Evolutionary conservation across 2,888 invertebrate species (phyloP).

Genomic region (Lasioglossum leucozonium): DNA sequence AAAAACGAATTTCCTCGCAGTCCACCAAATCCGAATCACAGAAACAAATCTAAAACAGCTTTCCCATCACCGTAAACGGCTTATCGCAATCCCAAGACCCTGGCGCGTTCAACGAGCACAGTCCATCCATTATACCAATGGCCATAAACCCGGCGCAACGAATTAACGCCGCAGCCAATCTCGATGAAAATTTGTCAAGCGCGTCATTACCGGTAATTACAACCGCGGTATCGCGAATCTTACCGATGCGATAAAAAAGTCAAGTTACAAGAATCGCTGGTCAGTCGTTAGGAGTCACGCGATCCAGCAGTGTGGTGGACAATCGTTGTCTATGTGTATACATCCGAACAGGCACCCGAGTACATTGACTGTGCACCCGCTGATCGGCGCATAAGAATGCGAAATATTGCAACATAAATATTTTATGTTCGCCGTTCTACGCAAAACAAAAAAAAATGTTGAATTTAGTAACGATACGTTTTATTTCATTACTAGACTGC

Average conservation of each 20-base stretch:
- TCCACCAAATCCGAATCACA: not conserved
- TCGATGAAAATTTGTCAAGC: constrained; percentile 18
- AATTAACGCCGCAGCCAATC: not conserved
- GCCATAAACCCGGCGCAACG: not conserved
- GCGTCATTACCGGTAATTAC: constrained; percentile 24
- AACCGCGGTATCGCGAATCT: not conserved
- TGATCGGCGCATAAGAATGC: constrained; percentile 49
- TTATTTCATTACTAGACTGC: no score
- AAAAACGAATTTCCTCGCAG: not conserved
- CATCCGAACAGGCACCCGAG: not conserved
- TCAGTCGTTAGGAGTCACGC: constrained; percentile 6
- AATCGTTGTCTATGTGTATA: not conserved
- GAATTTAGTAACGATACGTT: no score
- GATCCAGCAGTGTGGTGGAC: not conserved
- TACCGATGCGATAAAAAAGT: constrained; percentile 21
- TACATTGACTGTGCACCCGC: constrained; percentile 44
- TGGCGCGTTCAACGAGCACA: not conserved
- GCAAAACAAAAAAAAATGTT: no score
- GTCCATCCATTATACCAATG: not conserved
- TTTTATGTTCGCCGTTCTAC: no score
- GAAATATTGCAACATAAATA: no score
- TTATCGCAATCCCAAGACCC: not conserved
- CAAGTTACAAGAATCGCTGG: not conserved
- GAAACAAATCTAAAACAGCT: not conserved
- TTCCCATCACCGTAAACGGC: not conserved